A percentile compares a stretch with the other conserved stretches of the same genome.
Evolutionary conservation across 2,797 vertebrate species (phyloP).

Genomic region (Hippopotamyrus pictus): DNA sequence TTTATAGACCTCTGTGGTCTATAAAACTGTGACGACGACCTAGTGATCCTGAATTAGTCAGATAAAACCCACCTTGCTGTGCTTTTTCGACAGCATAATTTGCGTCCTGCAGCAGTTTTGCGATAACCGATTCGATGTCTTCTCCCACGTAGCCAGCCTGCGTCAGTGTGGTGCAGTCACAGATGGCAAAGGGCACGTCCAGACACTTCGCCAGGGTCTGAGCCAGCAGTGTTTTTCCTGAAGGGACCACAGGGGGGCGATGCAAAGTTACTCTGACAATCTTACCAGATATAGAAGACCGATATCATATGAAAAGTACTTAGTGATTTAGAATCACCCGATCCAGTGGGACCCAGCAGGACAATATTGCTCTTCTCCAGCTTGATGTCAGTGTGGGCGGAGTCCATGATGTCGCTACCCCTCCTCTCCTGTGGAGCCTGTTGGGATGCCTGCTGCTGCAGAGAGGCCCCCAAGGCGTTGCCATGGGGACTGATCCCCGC

Average conservation of each 20-base stretch:
- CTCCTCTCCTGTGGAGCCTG: slow-evolving; percentile 83
- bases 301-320: not conserved
- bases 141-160: slow-evolving; percentile 96
- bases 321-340: slow-evolving; percentile 64
- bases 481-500: slow-evolving; percentile 93
- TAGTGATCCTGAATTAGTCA: not conserved
- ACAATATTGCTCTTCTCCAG: slow-evolving; percentile 98
- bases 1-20: not conserved
- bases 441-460: slow-evolving; percentile 90
- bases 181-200: slow-evolving; percentile 95
- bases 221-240: slow-evolving; percentile 94
- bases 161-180: slow-evolving; percentile 95
- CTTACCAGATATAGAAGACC: not conserved
- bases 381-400: slow-evolving; percentile 81
- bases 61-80: slow-evolving; percentile 77
- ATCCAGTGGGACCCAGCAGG: slow-evolving; percentile 93
- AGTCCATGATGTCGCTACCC: slow-evolving; percentile 88
- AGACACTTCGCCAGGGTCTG: slow-evolving; percentile 93
- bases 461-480: slow-evolving; percentile 86
- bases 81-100: slow-evolving; percentile 96
- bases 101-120: slow-evolving; percentile 92
- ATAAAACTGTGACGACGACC: not conserved
- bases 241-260: not conserved
- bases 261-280: not conserved
- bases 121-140: slow-evolving; percentile 95